Evolutionary conservation across 2,888 invertebrate species (phyloP), one percentile per base, ranked within the genome.

Genomic region (Xanthia togata): DNA sequence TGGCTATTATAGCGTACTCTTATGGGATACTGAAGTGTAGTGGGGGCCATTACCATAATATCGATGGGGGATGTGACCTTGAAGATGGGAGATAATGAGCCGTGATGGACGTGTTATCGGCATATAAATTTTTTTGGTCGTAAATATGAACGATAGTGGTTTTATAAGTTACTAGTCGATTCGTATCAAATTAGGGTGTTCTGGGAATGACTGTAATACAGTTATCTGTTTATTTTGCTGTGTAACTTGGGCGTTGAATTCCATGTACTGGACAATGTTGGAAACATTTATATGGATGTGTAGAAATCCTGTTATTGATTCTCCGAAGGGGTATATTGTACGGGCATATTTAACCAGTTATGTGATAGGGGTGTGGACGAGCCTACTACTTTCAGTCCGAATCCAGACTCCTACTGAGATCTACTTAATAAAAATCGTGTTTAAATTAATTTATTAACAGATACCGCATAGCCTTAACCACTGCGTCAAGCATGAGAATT

Each of bases 11-110:
- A 76, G 79, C 73, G 74, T 75, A 53, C 63, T 83, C 83, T 80
- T 83, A 84, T 80, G 70, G 41, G 62, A 5, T 41, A 68, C 67
- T 79, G 79, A 78, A 84, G 70, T 81, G 74, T 78, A 76, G 14
- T 83, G 76, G 70, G 70, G 53, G 47, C 79, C 80, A 89, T 89
- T 88, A 87, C 69, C 82, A 89, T 89, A 83, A 84, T 82, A 87
- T 86, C 72, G 70, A 81, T 83, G 59, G 70, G 35, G 6, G n/a
- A 68, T 26, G 53, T 62, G 69, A 53, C 76, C 80, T 82, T 82
- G 73, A 73, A 80, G 67, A 65, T 64, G 44, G 17, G 17, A n/a
- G 68, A 82, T 81, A 72, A 80, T 79, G 69, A 73, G 68, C 38
- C 14, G 31, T 72, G 8, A 50, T 68, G 11, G 35, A 26, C 44